Conservation (phyloP, 2,113 vertebrate genomes). For the Sorex fumeus region DNA sequence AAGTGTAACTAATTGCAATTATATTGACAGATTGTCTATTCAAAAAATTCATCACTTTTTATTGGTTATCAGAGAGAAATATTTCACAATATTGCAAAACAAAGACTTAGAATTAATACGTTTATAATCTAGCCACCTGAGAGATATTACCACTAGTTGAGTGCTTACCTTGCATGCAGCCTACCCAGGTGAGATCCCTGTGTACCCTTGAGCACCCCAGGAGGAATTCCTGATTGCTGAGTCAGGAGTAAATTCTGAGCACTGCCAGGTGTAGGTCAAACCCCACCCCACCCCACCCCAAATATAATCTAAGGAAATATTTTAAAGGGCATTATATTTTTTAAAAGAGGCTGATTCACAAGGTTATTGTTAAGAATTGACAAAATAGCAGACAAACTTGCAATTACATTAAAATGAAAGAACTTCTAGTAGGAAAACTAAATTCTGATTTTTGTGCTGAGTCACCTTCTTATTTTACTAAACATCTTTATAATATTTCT, state of each 20-base stretch:
- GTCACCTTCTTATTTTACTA: conserved; percentile 48
- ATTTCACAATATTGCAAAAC: conserved; percentile 6
- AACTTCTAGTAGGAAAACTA: conserved; percentile 43
- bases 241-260: no score
- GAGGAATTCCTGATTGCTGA: no score
- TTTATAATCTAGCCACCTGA: no score
- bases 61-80: background rate
- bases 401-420: background rate
- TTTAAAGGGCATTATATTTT: background rate
- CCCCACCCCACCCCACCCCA: no score
- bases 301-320: background rate
- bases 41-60: background rate
- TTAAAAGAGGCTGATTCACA: background rate
- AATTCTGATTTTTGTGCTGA: conserved; percentile 46
- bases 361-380: background rate
- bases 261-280: no score
- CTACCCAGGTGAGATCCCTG: no score
- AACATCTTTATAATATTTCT: conserved; percentile 70
- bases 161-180: no score
- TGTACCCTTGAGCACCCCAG: no score
- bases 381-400: background rate
- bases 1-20: background rate
- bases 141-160: no score
- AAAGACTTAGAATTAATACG: background rate
- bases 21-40: background rate